A percentile compares a stretch with the other conserved stretches of the same genome.
Conservation (phyloP, 2,113 vertebrate genomes). For the Semnornis frantzii region DNA sequence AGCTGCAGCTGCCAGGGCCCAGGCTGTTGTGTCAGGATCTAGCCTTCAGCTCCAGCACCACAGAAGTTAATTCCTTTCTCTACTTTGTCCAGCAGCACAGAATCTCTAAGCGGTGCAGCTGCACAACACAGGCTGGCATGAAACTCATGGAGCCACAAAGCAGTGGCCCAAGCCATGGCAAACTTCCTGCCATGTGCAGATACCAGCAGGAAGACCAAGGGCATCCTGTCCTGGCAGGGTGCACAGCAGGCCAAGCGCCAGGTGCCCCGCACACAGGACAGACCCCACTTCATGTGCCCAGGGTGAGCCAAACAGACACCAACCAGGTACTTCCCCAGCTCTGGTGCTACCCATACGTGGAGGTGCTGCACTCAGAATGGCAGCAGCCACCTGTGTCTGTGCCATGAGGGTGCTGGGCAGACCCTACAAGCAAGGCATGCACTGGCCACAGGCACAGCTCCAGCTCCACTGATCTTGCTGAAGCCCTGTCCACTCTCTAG, state of each 20-base stretch:
- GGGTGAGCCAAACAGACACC: not conserved
- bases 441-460: no score
- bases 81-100: not conserved
- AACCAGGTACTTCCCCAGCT: not conserved
- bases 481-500: not conserved
- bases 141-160: not conserved
- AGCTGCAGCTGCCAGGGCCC: not conserved
- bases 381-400: rapidly evolving
- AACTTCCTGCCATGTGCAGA: not conserved
- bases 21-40: not conserved
- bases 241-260: not conserved
- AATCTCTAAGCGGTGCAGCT: not conserved
- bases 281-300: not conserved
- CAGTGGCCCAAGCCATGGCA: not conserved
- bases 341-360: not conserved
- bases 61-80: not conserved
- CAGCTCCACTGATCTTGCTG: not conserved
- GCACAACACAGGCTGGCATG: not conserved
- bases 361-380: not conserved
- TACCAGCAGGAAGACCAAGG: not conserved
- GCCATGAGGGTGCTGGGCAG: not conserved
- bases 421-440: not conserved
- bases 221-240: not conserved
- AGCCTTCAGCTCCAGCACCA: not conserved
- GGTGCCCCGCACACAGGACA: not conserved